Evolutionary conservation across 2,797 vertebrate species (phyloP), one percentile per base, ranked within the genome.

Genomic region (Manis javanica): DNA sequence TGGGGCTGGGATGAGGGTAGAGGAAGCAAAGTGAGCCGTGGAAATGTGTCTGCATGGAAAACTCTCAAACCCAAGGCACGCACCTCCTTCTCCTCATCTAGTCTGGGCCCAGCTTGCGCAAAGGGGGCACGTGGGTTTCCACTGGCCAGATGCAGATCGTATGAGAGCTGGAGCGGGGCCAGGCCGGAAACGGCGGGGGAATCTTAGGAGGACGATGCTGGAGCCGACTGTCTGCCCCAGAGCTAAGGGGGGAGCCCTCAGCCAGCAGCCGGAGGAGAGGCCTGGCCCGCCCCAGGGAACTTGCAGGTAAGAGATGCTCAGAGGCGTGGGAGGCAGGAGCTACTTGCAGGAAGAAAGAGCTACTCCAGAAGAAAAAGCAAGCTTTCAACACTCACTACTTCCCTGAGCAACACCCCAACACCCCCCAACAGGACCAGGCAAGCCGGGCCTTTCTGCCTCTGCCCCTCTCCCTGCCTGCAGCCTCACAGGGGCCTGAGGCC

Each of bases 1-100:
- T 18, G 34, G 75, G 39, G 55, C 15, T 0, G 1, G 61, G 78
- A 7, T n/a, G 9, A 34, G 71, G 26, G 55, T 3, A 5, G 72
- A 18, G 26, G 0, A 0, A 37, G 16, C 0, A 72, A 79, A 16
- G 16, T 5, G 68, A 37, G 69, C n/a, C 9, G 0, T 2, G 29
- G 14, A 42, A 3, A 2, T 6, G n/a, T 7, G 10, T 39, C 31
- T 84, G 68, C 14, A 9, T 14, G 23, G 29, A 82, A 57, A 72
- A 46, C 37, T 42, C 34, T 23, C 23, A 21, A 0, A 0, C 34
- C 55, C 18, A 6, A 15, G 4, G 19, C 5, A 8, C 21, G 9
- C 0, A 8, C 61, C 16, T 42, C 5, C 0, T 11, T 24, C 19
- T 11, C 55, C 13, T n/a, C 1, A 2, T 7, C 12, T 5, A 0